Evolutionary conservation across 2,113 vertebrate species (phyloP).

Genomic region (Atlantisia rogersi): DNA sequence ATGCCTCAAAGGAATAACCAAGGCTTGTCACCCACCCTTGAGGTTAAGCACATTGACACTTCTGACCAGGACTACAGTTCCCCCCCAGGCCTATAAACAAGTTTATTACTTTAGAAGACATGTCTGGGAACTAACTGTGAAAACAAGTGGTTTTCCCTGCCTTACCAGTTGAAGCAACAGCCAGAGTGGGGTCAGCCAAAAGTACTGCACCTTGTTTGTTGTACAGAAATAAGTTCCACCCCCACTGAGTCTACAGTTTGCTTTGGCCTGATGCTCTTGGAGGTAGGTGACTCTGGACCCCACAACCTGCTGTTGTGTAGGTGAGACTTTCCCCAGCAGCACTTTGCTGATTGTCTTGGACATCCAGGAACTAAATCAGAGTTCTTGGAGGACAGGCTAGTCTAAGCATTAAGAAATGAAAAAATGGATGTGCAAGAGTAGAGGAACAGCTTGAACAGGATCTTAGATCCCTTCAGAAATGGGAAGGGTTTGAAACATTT

Average conservation of each 20-base stretch:
- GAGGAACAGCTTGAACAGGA: neutral
- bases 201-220: neutral
- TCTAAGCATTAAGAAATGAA: neutral
- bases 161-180: neutral
- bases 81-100: neutral
- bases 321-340: neutral
- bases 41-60: neutral
- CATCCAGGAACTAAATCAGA: fast-evolving
- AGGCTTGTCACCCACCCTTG: neutral
- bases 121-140: neutral
- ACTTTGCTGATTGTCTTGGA: neutral
- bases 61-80: neutral
- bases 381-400: neutral
- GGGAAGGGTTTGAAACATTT: neutral
- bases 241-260: neutral
- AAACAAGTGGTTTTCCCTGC: neutral
- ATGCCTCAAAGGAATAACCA: neutral
- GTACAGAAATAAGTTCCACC: neutral
- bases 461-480: neutral
- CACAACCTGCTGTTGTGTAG: neutral
- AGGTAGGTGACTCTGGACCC: neutral
- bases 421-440: neutral
- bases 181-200: neutral
- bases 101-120: neutral
- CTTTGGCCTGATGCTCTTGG: neutral